phyloP scores from a whole-genome alignment of 1,140 invertebrate genomes.

The Tetragnatha versicolor region DNA sequence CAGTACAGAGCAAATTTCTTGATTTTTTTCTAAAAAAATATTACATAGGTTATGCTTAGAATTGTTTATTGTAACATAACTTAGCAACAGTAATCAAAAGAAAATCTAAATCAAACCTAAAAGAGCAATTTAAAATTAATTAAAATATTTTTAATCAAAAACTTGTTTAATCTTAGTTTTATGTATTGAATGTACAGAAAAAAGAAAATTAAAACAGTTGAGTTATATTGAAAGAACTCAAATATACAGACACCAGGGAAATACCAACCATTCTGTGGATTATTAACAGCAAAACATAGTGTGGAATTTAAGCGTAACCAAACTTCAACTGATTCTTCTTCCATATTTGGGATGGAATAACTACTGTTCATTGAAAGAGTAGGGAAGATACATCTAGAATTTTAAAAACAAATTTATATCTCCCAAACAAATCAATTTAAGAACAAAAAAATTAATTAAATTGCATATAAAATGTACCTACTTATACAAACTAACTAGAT shows the following conservation, averaged over 20 bases:
- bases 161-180: too few relatives aligned
- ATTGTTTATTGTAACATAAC: background rate
- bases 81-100: background rate
- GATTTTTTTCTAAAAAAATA: constrained; percentile 11
- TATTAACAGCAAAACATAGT: constrained; percentile 32
- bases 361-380: background rate
- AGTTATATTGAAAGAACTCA: background rate
- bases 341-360: background rate
- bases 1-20: background rate
- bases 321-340: background rate
- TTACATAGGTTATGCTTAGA: too few relatives aligned
- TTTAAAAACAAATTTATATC: background rate
- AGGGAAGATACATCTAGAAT: background rate
- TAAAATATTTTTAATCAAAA: background rate
- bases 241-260: background rate
- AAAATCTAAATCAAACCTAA: background rate
- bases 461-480: background rate
- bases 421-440: background rate
- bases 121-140: background rate
- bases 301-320: constrained; percentile 18
- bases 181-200: too few relatives aligned
- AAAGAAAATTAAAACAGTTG: too few relatives aligned
- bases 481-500: constrained; percentile 10
- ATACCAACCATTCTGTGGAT: constrained; percentile 16
- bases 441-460: background rate